These are phyloP conservation scores for Porites divaricata DNA, from an alignment of 92 coral and sea anemone species.

Conservation along the genomic window DNA sequence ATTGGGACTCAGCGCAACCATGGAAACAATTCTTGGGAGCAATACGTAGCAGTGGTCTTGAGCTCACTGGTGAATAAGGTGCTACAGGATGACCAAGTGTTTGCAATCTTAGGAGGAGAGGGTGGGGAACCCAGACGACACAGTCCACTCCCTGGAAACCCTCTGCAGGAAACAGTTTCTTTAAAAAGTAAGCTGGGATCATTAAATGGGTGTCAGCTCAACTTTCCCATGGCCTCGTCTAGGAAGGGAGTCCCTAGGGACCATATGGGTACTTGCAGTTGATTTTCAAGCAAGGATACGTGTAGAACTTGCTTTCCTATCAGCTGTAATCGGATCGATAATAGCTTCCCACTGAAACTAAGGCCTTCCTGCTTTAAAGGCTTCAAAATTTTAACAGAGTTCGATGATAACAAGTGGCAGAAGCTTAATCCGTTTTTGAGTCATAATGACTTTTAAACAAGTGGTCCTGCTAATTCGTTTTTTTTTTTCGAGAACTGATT, in stretches of 20 bases:
- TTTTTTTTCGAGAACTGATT: no score
- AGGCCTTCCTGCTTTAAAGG: no score
- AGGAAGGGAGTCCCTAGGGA: not conserved
- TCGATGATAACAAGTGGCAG: no score
- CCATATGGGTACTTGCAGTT: not conserved
- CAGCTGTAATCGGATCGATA: no score
- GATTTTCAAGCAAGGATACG: no score
- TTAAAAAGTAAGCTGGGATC: not conserved
- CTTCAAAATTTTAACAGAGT: no score
- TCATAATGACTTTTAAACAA: no score
- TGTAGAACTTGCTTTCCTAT: no score
- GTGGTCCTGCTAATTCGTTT: no score
- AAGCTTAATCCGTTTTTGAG: no score
- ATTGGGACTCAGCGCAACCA: constrained; percentile 14
- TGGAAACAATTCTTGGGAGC: constrained; percentile 27
- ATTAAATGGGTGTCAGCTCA: not conserved
- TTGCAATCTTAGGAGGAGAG: constrained; percentile 33
- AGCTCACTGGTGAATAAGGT: constrained; percentile 30
- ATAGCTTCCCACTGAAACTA: no score
- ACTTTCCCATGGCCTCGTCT: not conserved
- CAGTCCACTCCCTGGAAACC: not conserved
- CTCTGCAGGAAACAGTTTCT: constrained; percentile 30
- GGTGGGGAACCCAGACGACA: not conserved
- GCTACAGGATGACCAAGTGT: constrained; percentile 46
- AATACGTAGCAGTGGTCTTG: constrained; percentile 31